A percentile compares a stretch with the other conserved stretches of the same genome.
phyloP scores from a whole-genome alignment of 2,888 invertebrate genomes.

The Ametastegia equiseti region DNA sequence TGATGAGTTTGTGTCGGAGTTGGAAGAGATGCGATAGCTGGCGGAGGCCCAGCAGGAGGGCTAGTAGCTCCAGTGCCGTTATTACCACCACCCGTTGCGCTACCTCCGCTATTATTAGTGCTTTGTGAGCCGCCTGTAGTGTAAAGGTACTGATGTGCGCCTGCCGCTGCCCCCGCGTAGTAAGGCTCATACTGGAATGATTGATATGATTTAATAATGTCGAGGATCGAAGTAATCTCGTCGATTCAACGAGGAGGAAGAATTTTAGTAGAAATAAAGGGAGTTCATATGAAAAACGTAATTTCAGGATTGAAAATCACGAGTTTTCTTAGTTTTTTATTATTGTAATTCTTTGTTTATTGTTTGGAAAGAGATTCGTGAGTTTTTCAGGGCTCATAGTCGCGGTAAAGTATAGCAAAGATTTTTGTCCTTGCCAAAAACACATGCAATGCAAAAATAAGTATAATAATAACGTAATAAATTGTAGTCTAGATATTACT shows the following conservation, averaged over 20 bases:
- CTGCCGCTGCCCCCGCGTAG: constrained; percentile 70
- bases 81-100: constrained; percentile 58
- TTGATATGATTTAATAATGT: neutral
- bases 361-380: neutral
- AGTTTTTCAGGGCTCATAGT: neutral
- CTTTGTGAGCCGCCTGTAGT: constrained; percentile 73
- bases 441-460: constrained; percentile 15
- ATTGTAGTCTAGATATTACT: neutral
- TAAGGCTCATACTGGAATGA: constrained; percentile 72
- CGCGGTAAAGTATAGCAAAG: too few species aligned
- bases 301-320: too few species aligned
- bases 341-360: neutral
- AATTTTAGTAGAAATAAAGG: too few species aligned
- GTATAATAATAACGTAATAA: neutral
- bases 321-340: neutral
- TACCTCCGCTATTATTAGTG: constrained; percentile 62
- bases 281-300: too few species aligned
- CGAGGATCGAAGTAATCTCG: neutral
- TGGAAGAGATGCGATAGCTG: constrained; percentile 61
- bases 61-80: constrained; percentile 65
- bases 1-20: constrained; percentile 62
- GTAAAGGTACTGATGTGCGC: constrained; percentile 75
- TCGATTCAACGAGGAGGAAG: neutral
- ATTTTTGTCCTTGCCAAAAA: too few species aligned
- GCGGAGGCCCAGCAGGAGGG: constrained; percentile 62